Evolutionary conservation across 2,113 vertebrate genomes (phyloP).

Genomic region (Nicator chloris): DNA sequence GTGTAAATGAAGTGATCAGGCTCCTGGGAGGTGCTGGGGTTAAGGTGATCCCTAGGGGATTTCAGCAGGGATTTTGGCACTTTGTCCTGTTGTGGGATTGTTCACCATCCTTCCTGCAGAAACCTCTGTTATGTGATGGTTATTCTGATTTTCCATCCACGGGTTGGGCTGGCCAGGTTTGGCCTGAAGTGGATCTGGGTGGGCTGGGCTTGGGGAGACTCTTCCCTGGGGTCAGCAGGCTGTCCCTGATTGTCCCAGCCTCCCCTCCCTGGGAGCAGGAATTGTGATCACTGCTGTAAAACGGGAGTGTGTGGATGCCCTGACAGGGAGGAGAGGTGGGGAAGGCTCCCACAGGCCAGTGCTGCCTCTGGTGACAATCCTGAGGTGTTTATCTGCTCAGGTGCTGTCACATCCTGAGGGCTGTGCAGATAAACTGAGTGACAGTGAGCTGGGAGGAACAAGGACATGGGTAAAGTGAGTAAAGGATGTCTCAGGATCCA

Average conservation of each 20-base stretch:
- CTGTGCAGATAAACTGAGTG: neutral
- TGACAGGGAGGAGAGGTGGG: neutral
- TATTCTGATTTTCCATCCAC: neutral
- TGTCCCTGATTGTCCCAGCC: neutral
- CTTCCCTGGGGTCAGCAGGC: neutral
- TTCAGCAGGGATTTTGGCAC: neutral
- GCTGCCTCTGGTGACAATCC: neutral
- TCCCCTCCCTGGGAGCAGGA: neutral
- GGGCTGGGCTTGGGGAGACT: neutral
- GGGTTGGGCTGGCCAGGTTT: neutral
- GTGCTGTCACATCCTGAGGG: neutral
- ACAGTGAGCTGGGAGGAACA: neutral
- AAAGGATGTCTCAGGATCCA: neutral
- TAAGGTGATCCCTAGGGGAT: neutral
- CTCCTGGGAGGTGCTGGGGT: neutral
- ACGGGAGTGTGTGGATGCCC: neutral
- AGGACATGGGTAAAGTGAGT: neutral
- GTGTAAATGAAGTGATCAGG: constrained; percentile 18
- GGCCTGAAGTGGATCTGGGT: neutral
- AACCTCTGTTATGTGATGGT: fast-evolving
- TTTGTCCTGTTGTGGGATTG: neutral
- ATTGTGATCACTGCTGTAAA: neutral
- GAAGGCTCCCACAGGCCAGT: neutral
- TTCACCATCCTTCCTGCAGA: neutral
- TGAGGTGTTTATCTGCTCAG: neutral